Percentiles rank a stretch among this genome's conserved stretches.
Conservation (phyloP, 2,888 invertebrate genomes). For the Phengaris arion region DNA sequence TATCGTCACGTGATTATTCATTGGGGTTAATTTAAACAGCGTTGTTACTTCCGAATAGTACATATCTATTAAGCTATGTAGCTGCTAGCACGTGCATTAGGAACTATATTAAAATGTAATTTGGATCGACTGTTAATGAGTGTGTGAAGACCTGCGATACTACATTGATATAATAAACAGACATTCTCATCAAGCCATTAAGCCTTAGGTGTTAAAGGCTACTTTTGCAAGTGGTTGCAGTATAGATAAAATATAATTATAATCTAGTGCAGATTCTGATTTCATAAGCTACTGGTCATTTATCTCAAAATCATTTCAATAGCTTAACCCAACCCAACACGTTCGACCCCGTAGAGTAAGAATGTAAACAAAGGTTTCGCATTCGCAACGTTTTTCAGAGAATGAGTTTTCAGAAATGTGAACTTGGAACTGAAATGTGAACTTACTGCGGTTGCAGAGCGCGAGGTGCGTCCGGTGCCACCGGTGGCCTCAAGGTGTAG, state of each 20-base stretch:
- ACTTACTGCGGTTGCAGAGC: constrained; percentile 68
- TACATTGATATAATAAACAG: background rate
- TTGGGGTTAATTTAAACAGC: constrained; percentile 27
- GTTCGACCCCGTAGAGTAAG: background rate
- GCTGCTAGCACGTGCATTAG: constrained; percentile 1
- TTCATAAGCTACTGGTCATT: background rate
- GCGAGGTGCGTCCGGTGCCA: constrained; percentile 67
- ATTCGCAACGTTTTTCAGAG: background rate
- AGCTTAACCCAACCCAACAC: background rate
- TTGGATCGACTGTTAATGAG: background rate
- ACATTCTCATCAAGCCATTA: background rate
- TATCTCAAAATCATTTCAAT: background rate
- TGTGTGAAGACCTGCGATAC: background rate
- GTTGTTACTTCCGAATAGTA: constrained; percentile 4
- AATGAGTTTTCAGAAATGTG: background rate
- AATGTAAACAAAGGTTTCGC: background rate
- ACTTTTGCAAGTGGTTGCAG: background rate
- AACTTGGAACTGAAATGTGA: background rate
- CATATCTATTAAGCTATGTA: background rate
- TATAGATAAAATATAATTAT: background rate
- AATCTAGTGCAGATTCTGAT: background rate
- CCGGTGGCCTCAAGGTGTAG: constrained; percentile 65
- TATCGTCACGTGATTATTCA: constrained; percentile 17
- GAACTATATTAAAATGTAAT: background rate
- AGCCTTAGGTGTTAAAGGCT: background rate